These are phyloP conservation scores for Edolisoma coerulescens DNA, from an alignment of 2,113 vertebrate species.

Conservation along the genomic window DNA sequence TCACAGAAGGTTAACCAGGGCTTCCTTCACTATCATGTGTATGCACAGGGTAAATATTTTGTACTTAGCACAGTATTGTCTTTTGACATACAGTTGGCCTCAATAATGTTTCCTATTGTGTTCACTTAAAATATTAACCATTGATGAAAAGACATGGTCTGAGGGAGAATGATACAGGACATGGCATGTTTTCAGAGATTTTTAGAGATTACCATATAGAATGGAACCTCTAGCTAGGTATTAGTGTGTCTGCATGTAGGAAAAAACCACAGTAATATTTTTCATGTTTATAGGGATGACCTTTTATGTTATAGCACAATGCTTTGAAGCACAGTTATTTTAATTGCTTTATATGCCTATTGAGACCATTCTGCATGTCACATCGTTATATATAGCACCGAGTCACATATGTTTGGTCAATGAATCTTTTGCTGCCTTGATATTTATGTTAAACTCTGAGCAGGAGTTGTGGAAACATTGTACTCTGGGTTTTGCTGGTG, in stretches of 20 bases:
- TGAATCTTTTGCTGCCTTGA: slow-evolving; percentile 62
- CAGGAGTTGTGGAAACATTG: slow-evolving; percentile 7
- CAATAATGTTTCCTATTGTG: slow-evolving; percentile 9
- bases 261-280: slow-evolving; percentile 40
- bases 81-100: slow-evolving; percentile 21
- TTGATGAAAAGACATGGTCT: slow-evolving; percentile 13
- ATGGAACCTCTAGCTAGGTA: not conserved
- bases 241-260: slow-evolving; percentile 11
- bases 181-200: not conserved
- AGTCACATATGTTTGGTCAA: slow-evolving; percentile 67
- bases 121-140: slow-evolving; percentile 53
- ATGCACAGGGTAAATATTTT: slow-evolving; percentile 45
- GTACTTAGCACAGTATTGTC: slow-evolving; percentile 17
- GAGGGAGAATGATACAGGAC: not conserved
- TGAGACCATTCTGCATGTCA: slow-evolving; percentile 52
- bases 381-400: slow-evolving; percentile 52
- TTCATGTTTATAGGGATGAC: slow-evolving; percentile 68
- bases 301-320: slow-evolving; percentile 59
- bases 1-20: slow-evolving; percentile 7
- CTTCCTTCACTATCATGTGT: not conserved
- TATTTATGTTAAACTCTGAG: slow-evolving; percentile 58
- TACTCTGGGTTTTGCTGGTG: not conserved
- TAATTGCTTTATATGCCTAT: slow-evolving; percentile 71
- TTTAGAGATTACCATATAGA: slow-evolving; percentile 30
- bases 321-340: slow-evolving; percentile 68